Evolutionary conservation across 2,888 invertebrate species (phyloP).

Genomic region (Sycophila texana): DNA sequence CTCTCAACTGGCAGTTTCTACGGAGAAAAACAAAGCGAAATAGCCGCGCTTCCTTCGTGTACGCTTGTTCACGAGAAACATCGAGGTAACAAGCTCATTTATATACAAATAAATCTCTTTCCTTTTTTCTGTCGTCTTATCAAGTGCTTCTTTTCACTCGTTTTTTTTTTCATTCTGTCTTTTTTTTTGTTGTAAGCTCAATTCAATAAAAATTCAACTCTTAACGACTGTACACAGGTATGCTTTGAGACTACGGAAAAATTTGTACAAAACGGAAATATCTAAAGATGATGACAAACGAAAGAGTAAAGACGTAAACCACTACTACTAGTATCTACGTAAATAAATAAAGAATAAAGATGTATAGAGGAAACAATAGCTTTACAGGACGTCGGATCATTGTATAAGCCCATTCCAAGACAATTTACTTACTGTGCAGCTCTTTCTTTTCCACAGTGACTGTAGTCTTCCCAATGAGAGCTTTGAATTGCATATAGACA

Average conservation of each 20-base stretch:
- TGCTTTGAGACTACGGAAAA: too few relatives aligned
- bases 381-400: conserved; percentile 2
- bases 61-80: too few relatives aligned
- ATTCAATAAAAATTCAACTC: too few relatives aligned
- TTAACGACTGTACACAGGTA: too few relatives aligned
- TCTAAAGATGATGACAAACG: background rate
- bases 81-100: too few relatives aligned
- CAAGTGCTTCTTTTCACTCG: too few relatives aligned
- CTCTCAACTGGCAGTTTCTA: background rate
- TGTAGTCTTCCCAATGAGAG: conserved; percentile 75
- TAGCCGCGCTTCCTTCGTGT: too few relatives aligned
- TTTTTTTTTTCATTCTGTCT: too few relatives aligned
- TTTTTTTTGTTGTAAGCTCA: too few relatives aligned
- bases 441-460: conserved; percentile 76
- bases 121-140: too few relatives aligned
- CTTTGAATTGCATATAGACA: conserved; percentile 69
- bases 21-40: conserved; percentile 12
- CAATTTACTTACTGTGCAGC: conserved; percentile 74
- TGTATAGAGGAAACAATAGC: conserved; percentile 12
- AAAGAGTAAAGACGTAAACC: background rate
- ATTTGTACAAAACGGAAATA: background rate
- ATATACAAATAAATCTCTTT: too few relatives aligned
- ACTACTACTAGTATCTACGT: too few relatives aligned
- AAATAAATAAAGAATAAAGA: background rate
- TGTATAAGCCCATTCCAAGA: conserved; percentile 39